Base-by-base conservation (phyloP, 2,888 invertebrate genomes). In the Philonicus albiceps region DNA sequence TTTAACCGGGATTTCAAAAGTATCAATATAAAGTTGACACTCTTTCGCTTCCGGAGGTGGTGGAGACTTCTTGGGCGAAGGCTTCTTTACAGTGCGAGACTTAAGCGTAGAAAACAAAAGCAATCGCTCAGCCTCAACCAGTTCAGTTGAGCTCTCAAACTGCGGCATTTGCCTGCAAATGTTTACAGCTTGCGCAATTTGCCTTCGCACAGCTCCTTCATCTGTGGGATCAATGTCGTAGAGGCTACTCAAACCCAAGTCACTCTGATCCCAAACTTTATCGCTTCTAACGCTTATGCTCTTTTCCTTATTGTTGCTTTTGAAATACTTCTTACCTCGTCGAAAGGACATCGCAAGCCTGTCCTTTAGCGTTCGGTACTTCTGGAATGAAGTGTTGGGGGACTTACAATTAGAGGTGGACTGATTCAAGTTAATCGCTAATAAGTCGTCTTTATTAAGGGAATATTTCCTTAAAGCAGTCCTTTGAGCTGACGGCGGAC, bases 51-150 rank as follows among this genome's bases (percentile, higher is more conserved):
- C 72, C 16, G 53, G 43, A 34, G 53, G 6, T 55, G 55, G 53
- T 49, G 53, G 43, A 5, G 53, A 1, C 40, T 75, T 55, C 16
- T 76, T 86, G 2, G 85, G 85, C 31, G 85, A n/a, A 31, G 53
- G 43, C 27, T 19, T 31, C 27, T 76, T 11, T 43, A 40, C 80
- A 75, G 40, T 53, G 22, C 86, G 86, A 5, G 87, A 89, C 40
- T 90, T 90, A 22, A 92, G 86, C 2, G 90, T 88, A 5, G 93
- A 92, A 87, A 92, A 90, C 2, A 94, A 89, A 8, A 94, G 88
- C 27, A 93, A 90, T 2, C 93, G 91, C 88, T 94, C 93, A 0
- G 93, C 93, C 88, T 94, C 93, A 0, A 93, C 91, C 90, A 93
- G 92, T 89, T 93, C 93, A 0, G 90, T 88, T n/a, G 93, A 93